phyloP scores from a whole-genome alignment of 2,113 vertebrate species.

The Paracanthobrama guichenoti region DNA sequence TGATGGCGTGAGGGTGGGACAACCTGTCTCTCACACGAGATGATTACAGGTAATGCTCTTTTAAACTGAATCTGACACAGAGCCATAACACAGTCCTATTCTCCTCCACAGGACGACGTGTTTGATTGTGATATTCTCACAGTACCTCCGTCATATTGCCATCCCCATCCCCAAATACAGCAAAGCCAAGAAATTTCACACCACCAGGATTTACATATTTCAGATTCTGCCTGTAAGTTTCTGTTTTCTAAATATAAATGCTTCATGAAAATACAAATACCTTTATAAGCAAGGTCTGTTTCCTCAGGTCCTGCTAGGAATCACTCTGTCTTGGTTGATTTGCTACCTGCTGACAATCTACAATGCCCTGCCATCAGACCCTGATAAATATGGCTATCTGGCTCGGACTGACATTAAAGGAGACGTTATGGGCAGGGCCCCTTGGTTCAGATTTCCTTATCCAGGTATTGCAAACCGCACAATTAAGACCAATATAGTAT shows the following conservation, averaged over 20 bases:
- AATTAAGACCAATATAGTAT: not conserved
- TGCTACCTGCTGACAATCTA: slow-evolving; percentile 84
- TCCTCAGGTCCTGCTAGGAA: slow-evolving; percentile 87
- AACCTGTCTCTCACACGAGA: no score
- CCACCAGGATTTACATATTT: slow-evolving; percentile 81
- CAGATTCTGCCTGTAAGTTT: slow-evolving; percentile 90
- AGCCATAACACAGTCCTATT: not conserved
- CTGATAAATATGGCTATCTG: slow-evolving; percentile 79
- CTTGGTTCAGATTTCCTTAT: slow-evolving; percentile 92
- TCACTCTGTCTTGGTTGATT: slow-evolving; percentile 88
- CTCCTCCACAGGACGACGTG: slow-evolving; percentile 80
- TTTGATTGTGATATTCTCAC: slow-evolving; percentile 92
- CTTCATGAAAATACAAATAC: not conserved
- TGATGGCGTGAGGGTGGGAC: no score
- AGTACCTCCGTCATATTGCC: slow-evolving; percentile 87
- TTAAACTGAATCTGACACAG: not conserved
- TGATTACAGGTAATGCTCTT: not conserved
- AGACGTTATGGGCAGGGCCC: slow-evolving; percentile 77
- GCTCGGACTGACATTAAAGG: slow-evolving; percentile 89
- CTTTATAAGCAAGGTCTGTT: not conserved
- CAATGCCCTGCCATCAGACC: slow-evolving; percentile 76
- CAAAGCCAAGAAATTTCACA: slow-evolving; percentile 77
- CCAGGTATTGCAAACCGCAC: slow-evolving; percentile 79
- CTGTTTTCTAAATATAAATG: not conserved
- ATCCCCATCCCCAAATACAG: slow-evolving; percentile 80